Base-by-base conservation (phyloP, 2,888 invertebrate species). In the Azorinus chamasolen region DNA sequence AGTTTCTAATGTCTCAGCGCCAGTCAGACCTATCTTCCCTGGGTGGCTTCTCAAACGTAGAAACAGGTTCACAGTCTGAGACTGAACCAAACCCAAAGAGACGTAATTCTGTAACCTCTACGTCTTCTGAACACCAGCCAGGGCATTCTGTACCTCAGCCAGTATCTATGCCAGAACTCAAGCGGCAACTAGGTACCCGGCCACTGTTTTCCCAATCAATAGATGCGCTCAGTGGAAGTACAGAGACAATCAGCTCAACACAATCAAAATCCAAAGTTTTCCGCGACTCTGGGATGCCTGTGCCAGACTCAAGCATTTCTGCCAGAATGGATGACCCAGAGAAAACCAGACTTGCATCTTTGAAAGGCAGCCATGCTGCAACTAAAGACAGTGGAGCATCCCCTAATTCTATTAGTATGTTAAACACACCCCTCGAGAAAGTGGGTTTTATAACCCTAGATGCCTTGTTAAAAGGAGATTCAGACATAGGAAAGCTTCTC, bases 401-500 rank as follows among this genome's bases (percentile, higher is more conserved):
- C 24, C 48, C 51, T 37, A 79, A 64, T 55, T 73, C 80, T 20
- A 41, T 76, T 27, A 80, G 76, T 54, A 25, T 80, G 25, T 43
- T 80, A 32, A 72, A 80, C 50, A 59, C 65, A 27, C 83, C 81
- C 20, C 59, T 84, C 4, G 76, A 81, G 5, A 75, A 77, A 32
- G 62, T 53, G 6, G 79, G 83, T n/a, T 85, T 85, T 78, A 74
- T 85, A 10, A 85, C 84, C 8, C 71, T 85, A 16, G 81, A 85
- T 46, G 75, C 81, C 2, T 59, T 81, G 20, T 63, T 81, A 68
- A 81, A 61, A 57, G 71, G 72, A 6, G 74, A 74, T 62, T 57
- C 61, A 37, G 81, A 81, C 32, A 78, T 81, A 32, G 81, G 81
- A 20, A 74, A 69, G 62, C 22, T 81, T 41, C 54, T 81, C 46